Base-by-base conservation (phyloP, 2,797 vertebrate genomes). In the Alectoris magna region DNA sequence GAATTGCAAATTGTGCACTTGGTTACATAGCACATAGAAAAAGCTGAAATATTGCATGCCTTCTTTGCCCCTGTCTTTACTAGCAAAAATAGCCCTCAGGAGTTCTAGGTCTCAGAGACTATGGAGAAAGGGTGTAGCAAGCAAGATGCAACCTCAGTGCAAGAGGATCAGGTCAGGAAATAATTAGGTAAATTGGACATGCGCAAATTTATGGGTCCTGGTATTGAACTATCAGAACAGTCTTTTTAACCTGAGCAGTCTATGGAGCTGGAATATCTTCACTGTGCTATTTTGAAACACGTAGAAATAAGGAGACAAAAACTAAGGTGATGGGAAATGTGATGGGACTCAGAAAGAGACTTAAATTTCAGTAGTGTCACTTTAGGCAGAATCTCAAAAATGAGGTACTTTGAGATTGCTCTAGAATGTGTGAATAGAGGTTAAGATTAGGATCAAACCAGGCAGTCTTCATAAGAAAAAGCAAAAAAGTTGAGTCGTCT, bases 351-450 rank as follows among this genome's bases (percentile, higher is more conserved):
- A 46, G 53, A 66, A 84, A 84, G 34, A 10, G 2, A 6, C 46
- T 9, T 78, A 75, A 72, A 72, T 55, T 88, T 12, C 12, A 71
- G 6, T 31, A 6, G 49, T 43, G 16, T 0, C 31, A 49, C 17
- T 60, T 84, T 23, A 51, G 4, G 31, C 29, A 23, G 68, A 73
- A 71, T 24, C 23, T 70, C 23, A 51, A 43, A 90, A 91, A 75
- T 24, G 3, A 60, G 70, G 15, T 27, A 3, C 23, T 75, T 38
- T 38, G 31, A 76, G 12, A 36, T 14, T 66, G 46, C 27, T 70
- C 39, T 12, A 36, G 8, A 73, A 64, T 44, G 7, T 0, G 0
- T 53, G 27, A 73, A 55, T 34, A 44, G 43, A 68, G 1, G 21
- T 39, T 41, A 68, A 72, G 39, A 36, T 1, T 64, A 27, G 11